phyloP scores from a whole-genome alignment of 2,888 invertebrate genomes.

The Synergus gifuensis region DNA sequence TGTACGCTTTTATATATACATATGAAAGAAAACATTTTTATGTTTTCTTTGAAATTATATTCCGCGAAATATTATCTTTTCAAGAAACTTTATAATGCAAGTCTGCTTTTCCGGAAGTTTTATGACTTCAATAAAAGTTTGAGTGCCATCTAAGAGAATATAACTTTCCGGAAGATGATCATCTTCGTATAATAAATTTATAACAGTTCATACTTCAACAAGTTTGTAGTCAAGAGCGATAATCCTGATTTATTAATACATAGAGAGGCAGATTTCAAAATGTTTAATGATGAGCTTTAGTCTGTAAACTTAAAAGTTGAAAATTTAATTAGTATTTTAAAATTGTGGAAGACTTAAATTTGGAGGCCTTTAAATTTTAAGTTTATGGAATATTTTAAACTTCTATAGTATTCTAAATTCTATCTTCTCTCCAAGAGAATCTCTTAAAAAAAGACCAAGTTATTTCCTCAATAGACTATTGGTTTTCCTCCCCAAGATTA shows the following conservation, averaged over 20 bases:
- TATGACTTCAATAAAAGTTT: conserved; percentile 31
- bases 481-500: not conserved
- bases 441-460: not conserved
- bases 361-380: too few species aligned
- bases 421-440: not conserved
- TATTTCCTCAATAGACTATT: not conserved
- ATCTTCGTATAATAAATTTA: not conserved
- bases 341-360: too few species aligned
- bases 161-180: conserved; percentile 17
- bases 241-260: not conserved
- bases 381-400: too few species aligned
- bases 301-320: too few species aligned
- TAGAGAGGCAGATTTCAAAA: not conserved
- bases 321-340: too few species aligned
- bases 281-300: too few species aligned
- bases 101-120: conserved; percentile 19
- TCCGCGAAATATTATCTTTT: conserved; percentile 20
- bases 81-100: conserved; percentile 20
- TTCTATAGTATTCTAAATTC: not conserved
- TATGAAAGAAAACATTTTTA: conserved; percentile 6
- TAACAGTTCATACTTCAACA: not conserved
- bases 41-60: not conserved
- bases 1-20: not conserved
- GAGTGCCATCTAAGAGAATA: conserved; percentile 10
- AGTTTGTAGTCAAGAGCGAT: not conserved